Conservation (phyloP, 2,113 vertebrate species). For the Phalacrocorax brasilianus region DNA sequence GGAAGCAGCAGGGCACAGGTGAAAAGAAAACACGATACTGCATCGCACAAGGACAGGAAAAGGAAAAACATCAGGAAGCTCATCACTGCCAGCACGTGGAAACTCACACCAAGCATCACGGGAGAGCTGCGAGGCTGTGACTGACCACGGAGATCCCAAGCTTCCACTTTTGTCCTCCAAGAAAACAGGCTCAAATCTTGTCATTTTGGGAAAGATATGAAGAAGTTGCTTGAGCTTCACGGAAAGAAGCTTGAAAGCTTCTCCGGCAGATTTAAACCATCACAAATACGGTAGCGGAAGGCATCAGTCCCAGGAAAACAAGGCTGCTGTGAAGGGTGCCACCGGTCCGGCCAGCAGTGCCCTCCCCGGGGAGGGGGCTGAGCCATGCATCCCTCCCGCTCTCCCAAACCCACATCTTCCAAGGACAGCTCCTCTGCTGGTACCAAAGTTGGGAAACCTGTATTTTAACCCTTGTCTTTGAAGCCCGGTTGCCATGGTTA, state of each 20-base stretch:
- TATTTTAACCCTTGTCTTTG: not conserved
- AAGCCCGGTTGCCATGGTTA: not conserved
- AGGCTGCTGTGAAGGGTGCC: not conserved
- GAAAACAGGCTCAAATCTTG: not conserved
- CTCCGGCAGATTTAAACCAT: not conserved
- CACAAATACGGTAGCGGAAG: accelerated
- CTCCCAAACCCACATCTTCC: accelerated
- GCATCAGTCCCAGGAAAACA: accelerated
- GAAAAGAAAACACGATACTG: not conserved
- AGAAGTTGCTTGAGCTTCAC: not conserved
- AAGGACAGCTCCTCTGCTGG: not conserved
- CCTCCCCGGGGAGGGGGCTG: not conserved
- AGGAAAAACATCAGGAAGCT: accelerated
- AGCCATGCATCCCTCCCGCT: accelerated
- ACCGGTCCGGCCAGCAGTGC: too few species aligned
- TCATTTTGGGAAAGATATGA: not conserved
- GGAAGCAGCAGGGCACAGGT: not conserved
- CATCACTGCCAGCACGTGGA: accelerated
- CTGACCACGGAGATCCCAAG: accelerated
- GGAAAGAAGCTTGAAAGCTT: not conserved
- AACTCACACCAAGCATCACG: accelerated
- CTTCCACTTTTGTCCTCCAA: accelerated
- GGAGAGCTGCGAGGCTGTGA: not conserved
- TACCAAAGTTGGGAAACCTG: not conserved
- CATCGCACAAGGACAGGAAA: accelerated